These are phyloP conservation scores for Lithophane semibrunnea DNA, from an alignment of 2,888 invertebrate genomes.

Conservation along the genomic window DNA sequence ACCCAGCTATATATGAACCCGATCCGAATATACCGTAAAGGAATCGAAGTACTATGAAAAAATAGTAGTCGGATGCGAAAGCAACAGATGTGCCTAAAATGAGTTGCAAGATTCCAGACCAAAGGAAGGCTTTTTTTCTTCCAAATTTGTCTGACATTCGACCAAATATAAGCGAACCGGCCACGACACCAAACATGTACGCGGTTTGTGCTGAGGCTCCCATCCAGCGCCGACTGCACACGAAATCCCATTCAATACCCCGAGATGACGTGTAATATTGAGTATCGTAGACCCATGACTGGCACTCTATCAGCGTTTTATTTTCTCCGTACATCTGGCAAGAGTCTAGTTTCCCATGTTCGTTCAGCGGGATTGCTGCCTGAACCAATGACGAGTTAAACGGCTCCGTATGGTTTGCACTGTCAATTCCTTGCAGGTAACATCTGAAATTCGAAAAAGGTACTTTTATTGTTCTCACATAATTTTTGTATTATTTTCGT, in stretches of 20 bases:
- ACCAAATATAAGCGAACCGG: slow-evolving; percentile 94
- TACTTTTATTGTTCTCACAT: slow-evolving; percentile 54
- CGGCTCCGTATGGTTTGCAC: slow-evolving; percentile 84
- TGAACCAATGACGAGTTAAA: slow-evolving; percentile 90
- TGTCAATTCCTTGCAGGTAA: slow-evolving; percentile 90
- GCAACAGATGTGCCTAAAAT: slow-evolving; percentile 93
- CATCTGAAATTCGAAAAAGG: slow-evolving; percentile 88
- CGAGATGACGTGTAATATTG: slow-evolving; percentile 93
- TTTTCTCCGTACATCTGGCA: slow-evolving; percentile 91
- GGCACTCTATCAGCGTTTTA: slow-evolving; percentile 79
- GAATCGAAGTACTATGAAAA: slow-evolving; percentile 92
- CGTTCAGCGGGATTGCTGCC: slow-evolving; percentile 90
- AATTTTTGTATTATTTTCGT: slow-evolving; percentile 32
- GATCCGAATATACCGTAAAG: slow-evolving; percentile 95
- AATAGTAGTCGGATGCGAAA: slow-evolving; percentile 93
- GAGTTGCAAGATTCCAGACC: slow-evolving; percentile 94
- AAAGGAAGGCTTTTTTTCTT: slow-evolving; percentile 94
- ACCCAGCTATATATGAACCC: slow-evolving; percentile 93
- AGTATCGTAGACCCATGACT: slow-evolving; percentile 93
- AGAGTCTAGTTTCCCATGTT: slow-evolving; percentile 91
- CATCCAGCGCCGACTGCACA: slow-evolving; percentile 95
- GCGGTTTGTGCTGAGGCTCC: slow-evolving; percentile 94
- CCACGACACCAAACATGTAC: slow-evolving; percentile 96
- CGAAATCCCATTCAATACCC: slow-evolving; percentile 95
- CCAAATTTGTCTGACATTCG: slow-evolving; percentile 95